These are phyloP conservation scores for Trogon surrucura DNA, from an alignment of 2,113 vertebrate genomes.

Conservation along the genomic window DNA sequence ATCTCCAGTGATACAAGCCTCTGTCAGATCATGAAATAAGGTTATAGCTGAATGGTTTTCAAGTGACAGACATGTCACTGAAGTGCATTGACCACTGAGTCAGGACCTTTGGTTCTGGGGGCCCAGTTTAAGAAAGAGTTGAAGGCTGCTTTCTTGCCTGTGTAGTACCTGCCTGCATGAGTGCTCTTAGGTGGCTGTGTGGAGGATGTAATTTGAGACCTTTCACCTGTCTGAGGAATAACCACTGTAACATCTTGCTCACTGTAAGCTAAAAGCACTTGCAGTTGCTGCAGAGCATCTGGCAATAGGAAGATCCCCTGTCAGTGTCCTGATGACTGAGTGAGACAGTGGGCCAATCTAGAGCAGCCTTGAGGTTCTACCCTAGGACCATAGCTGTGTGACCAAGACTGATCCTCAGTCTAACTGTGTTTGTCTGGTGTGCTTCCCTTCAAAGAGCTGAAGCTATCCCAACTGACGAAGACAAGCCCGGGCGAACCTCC, in stretches of 20 bases:
- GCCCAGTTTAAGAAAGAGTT: background rate
- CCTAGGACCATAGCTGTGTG: background rate
- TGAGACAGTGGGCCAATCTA: background rate
- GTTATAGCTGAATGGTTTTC: background rate
- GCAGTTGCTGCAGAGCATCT: background rate
- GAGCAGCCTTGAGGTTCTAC: background rate
- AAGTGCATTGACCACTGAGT: background rate
- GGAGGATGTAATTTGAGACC: background rate
- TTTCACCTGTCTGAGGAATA: background rate
- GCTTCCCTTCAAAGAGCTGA: slow-evolving; percentile 61
- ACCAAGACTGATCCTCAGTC: background rate
- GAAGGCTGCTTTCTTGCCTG: background rate
- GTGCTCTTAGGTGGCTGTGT: background rate
- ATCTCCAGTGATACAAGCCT: background rate
- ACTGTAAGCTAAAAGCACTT: background rate
- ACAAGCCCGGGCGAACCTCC: slow-evolving; percentile 22
- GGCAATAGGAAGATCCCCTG: background rate
- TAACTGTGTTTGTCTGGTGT: background rate
- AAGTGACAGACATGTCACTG: background rate
- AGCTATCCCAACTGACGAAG: slow-evolving; percentile 32
- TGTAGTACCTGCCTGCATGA: background rate
- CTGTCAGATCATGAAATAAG: background rate
- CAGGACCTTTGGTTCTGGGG: background rate
- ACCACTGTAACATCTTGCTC: background rate
- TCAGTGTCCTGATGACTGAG: background rate